These are phyloP conservation scores for Clepsis dumicolana DNA, from an alignment of 2,888 invertebrate species.

Conservation along the genomic window DNA sequence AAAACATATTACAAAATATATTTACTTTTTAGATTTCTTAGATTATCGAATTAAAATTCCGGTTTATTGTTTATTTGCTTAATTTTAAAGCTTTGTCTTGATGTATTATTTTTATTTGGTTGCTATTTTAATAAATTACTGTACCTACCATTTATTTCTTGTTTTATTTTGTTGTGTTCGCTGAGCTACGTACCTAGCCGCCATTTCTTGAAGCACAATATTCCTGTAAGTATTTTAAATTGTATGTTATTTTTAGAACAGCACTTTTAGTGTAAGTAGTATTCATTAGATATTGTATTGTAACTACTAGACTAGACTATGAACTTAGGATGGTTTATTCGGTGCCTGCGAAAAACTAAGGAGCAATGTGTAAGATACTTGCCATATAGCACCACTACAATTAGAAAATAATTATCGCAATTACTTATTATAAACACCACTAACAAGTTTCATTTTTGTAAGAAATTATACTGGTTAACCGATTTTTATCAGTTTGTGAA, in stretches of 20 bases:
- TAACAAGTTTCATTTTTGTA: too few relatives aligned
- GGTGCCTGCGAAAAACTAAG: neutral
- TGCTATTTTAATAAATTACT: slow-evolving; percentile 49
- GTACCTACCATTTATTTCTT: slow-evolving; percentile 46
- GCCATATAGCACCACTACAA: neutral
- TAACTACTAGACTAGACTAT: too few relatives aligned
- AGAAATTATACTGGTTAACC: too few relatives aligned
- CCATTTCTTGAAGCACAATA: slow-evolving; percentile 7
- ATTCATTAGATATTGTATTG: neutral
- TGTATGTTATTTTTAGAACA: neutral
- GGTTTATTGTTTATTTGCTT: slow-evolving; percentile 45
- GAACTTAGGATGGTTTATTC: too few relatives aligned
- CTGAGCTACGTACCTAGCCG: slow-evolving; percentile 8
- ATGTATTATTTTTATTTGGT: slow-evolving; percentile 51
- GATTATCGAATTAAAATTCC: slow-evolving; percentile 14
- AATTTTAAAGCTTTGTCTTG: slow-evolving; percentile 46
- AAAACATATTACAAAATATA: slow-evolving; percentile 22
- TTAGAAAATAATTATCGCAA: too few relatives aligned
- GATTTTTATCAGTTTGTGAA: too few relatives aligned
- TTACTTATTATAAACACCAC: too few relatives aligned
- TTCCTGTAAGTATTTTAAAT: slow-evolving; percentile 31
- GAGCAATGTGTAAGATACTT: slow-evolving; percentile 20
- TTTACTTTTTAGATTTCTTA: slow-evolving; percentile 9
- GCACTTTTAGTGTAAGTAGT: neutral
- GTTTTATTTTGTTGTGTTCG: slow-evolving; percentile 50